These are phyloP conservation scores for Colletes collaris DNA, from an alignment of 2,888 invertebrate species.

Conservation along the genomic window DNA sequence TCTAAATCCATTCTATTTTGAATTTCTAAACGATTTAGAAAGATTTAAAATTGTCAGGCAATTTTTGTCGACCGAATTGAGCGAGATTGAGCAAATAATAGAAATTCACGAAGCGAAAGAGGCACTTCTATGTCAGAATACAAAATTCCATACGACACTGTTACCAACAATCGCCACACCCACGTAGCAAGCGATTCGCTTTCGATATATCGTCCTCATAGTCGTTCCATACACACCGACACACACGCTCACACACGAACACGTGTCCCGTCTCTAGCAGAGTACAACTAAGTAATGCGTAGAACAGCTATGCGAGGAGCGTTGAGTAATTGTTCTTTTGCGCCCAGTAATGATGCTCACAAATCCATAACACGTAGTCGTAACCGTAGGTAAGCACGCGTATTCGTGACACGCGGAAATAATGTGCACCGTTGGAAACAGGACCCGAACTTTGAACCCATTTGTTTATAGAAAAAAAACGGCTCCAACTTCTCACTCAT, in stretches of 20 bases:
- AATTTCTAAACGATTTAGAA: no score
- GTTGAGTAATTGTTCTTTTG: conserved; percentile 48
- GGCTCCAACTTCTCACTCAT: no score
- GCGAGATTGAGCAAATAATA: no score
- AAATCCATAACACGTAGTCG: conserved; percentile 82
- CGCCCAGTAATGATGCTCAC: conserved; percentile 76
- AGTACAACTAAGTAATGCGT: conserved; percentile 38
- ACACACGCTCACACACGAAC: conserved; percentile 9
- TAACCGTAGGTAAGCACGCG: neutral
- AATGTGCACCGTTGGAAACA: neutral
- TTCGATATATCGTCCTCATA: conserved; percentile 11
- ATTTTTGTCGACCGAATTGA: no score
- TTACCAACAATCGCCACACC: neutral
- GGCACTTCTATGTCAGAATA: no score
- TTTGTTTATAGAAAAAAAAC: no score
- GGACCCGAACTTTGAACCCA: neutral
- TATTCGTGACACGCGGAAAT: neutral
- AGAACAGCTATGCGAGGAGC: conserved; percentile 64
- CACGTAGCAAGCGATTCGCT: conserved; percentile 2
- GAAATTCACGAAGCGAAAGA: no score
- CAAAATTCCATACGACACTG: no score
- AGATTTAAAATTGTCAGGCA: no score
- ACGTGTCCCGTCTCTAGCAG: conserved; percentile 10
- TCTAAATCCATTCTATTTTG: no score
- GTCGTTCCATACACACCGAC: conserved; percentile 1